Conservation (phyloP, 2,888 invertebrate genomes). For the Mythimna albipuncta region DNA sequence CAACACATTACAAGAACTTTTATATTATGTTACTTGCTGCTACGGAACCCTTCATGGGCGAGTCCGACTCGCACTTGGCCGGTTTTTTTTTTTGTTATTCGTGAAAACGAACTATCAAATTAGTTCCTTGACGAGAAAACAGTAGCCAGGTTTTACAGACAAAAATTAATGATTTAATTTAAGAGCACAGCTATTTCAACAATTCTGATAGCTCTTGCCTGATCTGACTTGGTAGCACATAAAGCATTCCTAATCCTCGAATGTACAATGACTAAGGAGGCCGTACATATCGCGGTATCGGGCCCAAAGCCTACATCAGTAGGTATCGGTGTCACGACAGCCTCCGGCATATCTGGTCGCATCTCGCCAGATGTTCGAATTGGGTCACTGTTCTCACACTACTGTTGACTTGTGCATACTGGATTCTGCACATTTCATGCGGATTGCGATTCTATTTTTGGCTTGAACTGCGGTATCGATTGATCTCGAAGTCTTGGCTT, state of each 20-base stretch:
- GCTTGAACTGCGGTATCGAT: conserved; percentile 7
- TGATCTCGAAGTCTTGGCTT: not conserved
- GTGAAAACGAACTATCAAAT: not conserved
- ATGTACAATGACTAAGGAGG: not conserved
- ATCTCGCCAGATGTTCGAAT: conserved; percentile 60
- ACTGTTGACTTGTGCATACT: conserved; percentile 49
- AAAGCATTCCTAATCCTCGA: conserved; percentile 23
- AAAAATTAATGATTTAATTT: not conserved
- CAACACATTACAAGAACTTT: no score
- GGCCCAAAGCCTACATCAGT: not conserved
- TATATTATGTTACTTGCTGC: no score
- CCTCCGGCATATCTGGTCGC: conserved; percentile 57
- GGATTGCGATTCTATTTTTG: conserved; percentile 37
- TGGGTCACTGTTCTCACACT: conserved; percentile 60
- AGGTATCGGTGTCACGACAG: conserved; percentile 38
- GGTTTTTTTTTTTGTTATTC: not conserved
- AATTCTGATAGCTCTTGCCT: conserved; percentile 13
- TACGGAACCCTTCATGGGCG: no score
- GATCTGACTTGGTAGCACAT: conserved; percentile 14
- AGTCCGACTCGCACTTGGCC: no score
- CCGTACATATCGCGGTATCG: conserved; percentile 6
- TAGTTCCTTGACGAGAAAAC: not conserved
- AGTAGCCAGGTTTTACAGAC: not conserved
- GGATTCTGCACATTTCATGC: conserved; percentile 29
- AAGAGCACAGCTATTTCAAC: not conserved